Conservation (phyloP, 1,140 invertebrate genomes). For the Temnothorax nylanderi region DNA sequence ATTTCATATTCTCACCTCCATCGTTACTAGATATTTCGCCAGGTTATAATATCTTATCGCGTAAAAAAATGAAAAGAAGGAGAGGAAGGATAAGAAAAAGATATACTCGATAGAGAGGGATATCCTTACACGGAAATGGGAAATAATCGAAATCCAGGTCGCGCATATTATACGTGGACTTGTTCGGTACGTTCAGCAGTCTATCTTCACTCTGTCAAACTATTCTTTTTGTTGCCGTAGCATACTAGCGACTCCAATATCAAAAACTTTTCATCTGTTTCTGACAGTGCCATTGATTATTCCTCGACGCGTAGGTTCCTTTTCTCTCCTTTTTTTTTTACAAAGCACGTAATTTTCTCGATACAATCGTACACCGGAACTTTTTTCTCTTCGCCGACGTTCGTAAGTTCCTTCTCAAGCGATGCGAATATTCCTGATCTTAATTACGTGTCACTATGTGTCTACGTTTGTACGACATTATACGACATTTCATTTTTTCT, state of each 20-base stretch:
- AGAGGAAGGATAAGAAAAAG: background rate
- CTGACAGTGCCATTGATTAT: conserved; percentile 66
- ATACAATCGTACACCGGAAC: conserved; percentile 42
- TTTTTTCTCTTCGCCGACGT: background rate
- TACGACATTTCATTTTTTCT: conserved; percentile 17
- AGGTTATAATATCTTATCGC: conserved; percentile 6
- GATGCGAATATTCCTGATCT: conserved; percentile 15
- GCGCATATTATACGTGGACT: conserved; percentile 37
- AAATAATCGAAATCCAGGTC: conserved; percentile 61
- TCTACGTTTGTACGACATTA: conserved; percentile 18
- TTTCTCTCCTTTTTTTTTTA: conserved; percentile 4
- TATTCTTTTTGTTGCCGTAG: conserved; percentile 67
- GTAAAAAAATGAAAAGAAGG: background rate
- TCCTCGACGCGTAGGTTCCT: conserved; percentile 28
- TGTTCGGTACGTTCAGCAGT: conserved; percentile 46
- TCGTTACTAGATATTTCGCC: conserved; percentile 12
- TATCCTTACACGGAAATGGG: background rate
- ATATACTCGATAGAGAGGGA: background rate
- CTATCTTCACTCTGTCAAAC: conserved; percentile 61
- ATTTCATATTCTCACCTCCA: conserved; percentile 51
- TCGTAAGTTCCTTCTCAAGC: conserved; percentile 12
- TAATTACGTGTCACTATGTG: conserved; percentile 30
- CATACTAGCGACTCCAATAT: conserved; percentile 53
- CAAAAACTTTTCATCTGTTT: conserved; percentile 67
- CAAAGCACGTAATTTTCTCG: conserved; percentile 57